These are phyloP conservation scores for Entomyzon cyanotis DNA, from an alignment of 2,113 vertebrate genomes.

Conservation along the genomic window DNA sequence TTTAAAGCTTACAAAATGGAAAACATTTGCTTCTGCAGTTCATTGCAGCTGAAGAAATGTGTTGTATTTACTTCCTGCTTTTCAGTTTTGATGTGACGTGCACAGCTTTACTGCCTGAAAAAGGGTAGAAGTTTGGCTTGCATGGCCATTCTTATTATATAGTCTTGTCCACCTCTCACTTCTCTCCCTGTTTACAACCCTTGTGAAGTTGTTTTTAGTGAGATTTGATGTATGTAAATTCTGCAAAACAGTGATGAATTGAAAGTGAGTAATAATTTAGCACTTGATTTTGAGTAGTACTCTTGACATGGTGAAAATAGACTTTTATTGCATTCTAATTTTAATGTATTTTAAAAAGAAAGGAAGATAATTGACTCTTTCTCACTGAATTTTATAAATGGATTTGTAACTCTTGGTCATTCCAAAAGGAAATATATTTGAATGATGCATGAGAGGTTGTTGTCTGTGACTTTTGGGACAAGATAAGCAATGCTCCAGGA, in stretches of 20 bases:
- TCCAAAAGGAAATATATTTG: neutral
- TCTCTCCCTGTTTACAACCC: neutral
- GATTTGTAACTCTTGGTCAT: neutral
- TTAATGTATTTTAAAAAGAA: constrained; percentile 41
- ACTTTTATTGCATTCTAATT: constrained; percentile 1
- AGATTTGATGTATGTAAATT: neutral
- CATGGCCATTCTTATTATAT: neutral
- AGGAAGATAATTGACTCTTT: constrained; percentile 10
- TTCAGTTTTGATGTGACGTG: neutral
- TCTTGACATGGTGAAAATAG: constrained; percentile 20
- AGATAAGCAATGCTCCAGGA: neutral
- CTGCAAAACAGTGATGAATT: constrained; percentile 32
- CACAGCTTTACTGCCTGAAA: neutral
- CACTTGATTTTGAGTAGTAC: constrained; percentile 46
- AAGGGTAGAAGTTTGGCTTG: neutral
- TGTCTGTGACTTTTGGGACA: neutral
- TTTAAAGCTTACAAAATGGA: neutral
- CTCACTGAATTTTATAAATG: constrained; percentile 5
- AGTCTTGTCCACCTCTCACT: neutral
- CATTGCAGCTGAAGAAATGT: neutral
- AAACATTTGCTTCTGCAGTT: neutral
- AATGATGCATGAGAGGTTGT: neutral
- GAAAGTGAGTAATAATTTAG: constrained; percentile 41
- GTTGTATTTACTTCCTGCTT: neutral
- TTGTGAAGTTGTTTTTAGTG: neutral